Evolutionary conservation across 92 coral and sea anemone species (phyloP).

Genomic region (Galaxea fascicularis): DNA sequence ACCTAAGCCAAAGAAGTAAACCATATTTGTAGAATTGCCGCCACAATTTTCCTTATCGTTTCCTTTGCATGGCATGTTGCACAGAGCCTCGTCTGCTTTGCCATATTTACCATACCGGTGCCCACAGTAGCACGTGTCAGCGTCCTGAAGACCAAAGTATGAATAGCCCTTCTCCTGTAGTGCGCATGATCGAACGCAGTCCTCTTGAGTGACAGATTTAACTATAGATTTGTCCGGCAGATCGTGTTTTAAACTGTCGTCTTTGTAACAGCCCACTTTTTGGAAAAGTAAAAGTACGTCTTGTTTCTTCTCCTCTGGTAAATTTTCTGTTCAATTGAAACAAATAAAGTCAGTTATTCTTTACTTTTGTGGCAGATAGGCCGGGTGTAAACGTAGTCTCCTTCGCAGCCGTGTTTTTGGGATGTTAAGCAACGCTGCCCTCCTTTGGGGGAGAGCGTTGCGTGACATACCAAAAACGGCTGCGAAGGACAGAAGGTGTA

Average conservation of each 20-base stretch:
- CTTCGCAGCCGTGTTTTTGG: too few relatives aligned
- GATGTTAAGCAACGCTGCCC: too few relatives aligned
- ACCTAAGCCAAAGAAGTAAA: constrained; percentile 98
- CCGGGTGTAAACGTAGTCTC: too few relatives aligned
- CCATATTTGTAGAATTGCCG: constrained; percentile 86
- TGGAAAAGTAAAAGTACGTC: constrained; percentile 95
- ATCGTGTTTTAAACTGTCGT: constrained; percentile 78
- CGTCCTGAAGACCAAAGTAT: constrained; percentile 93
- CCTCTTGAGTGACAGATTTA: constrained; percentile 86
- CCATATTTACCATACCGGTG: constrained; percentile 93
- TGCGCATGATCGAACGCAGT: constrained; percentile 97
- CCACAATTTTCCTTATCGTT: constrained; percentile 97
- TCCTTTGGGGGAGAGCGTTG: too few relatives aligned
- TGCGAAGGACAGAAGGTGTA: too few relatives aligned
- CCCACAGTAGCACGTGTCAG: constrained; percentile 96
- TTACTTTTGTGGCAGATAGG: too few relatives aligned
- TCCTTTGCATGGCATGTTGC: constrained; percentile 88
- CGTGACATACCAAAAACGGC: not conserved
- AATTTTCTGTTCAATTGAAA: constrained; percentile 61
- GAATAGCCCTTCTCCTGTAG: constrained; percentile 90
- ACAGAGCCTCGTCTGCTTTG: constrained; percentile 76
- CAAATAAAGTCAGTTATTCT: not conserved
- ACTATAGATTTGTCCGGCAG: constrained; percentile 70
- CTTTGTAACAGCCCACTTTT: constrained; percentile 96
- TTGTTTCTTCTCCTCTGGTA: constrained; percentile 90